Conservation (phyloP, 2,797 vertebrate genomes). For the Argentina silus region DNA sequence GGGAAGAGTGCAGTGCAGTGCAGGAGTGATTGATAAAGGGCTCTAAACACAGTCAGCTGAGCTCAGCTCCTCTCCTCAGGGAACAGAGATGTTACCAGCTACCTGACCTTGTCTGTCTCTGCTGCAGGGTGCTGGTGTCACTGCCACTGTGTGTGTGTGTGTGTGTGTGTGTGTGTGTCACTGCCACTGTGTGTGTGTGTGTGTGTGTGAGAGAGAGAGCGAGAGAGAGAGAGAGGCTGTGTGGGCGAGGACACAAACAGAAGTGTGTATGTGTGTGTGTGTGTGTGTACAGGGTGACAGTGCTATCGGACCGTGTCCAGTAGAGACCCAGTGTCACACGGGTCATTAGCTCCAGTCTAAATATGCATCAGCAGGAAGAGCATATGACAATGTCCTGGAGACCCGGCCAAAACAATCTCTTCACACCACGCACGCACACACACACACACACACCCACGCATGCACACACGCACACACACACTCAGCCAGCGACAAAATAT, state of each 20-base stretch:
- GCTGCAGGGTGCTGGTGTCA: conserved; percentile 60
- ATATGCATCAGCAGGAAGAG: conserved; percentile 65
- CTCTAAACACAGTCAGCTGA: conserved; percentile 40
- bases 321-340: conserved; percentile 30
- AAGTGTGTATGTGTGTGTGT: background rate
- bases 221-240: background rate
- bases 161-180: conserved; percentile 42
- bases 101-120: conserved; percentile 63
- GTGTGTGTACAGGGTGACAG: background rate
- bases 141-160: conserved; percentile 43
- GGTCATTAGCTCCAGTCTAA: conserved; percentile 49
- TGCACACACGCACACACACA: conserved; percentile 58
- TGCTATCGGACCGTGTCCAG: conserved; percentile 12
- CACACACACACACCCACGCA: conserved; percentile 47
- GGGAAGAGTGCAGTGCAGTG: conserved; percentile 20
- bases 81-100: conserved; percentile 58
- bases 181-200: conserved; percentile 42
- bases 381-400: conserved; percentile 56
- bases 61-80: conserved; percentile 58
- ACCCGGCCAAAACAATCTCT: background rate
- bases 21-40: conserved; percentile 12
- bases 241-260: background rate
- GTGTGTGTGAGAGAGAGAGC: background rate
- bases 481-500: background rate
- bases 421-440: conserved; percentile 54